Percentiles rank a stretch among this genome's conserved stretches.
phyloP scores from a whole-genome alignment of 2,888 invertebrate genomes.

The Agonopterix subpropinquella region DNA sequence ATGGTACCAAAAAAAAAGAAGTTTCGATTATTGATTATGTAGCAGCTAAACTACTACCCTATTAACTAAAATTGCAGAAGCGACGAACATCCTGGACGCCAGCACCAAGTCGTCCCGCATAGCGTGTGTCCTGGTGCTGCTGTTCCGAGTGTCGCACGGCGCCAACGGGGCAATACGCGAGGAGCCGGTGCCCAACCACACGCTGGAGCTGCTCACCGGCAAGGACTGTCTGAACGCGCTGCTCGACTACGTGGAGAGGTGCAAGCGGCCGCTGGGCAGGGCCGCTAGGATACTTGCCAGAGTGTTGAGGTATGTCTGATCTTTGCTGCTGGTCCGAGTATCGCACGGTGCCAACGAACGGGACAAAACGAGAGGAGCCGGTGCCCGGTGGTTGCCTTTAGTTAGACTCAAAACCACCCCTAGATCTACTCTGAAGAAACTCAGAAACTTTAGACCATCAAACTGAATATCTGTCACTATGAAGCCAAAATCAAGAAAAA shows the following conservation, averaged over 20 bases:
- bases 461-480: no score
- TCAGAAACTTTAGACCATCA: no score
- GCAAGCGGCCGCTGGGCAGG: constrained; percentile 60
- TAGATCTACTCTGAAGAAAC: no score
- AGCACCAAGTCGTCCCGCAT: constrained; percentile 48
- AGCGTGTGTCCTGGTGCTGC: constrained; percentile 54
- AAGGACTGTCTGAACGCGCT: constrained; percentile 56
- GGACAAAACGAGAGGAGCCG: no score
- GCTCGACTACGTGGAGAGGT: constrained; percentile 62
- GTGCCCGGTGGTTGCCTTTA: no score
- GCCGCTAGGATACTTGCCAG: constrained; percentile 70
- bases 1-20: no score
- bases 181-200: constrained; percentile 42
- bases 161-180: constrained; percentile 35
- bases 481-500: no score
- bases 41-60: no score
- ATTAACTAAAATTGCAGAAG: constrained; percentile 33
- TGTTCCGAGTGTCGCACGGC: constrained; percentile 59
- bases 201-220: constrained; percentile 50
- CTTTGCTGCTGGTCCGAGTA: no score
- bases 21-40: no score
- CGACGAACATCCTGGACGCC: constrained; percentile 26
- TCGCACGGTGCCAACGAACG: no score
- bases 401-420: no score
- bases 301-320: constrained; percentile 66